These are phyloP conservation scores for Tetranychus truncatus DNA, from an alignment of 2,888 invertebrate genomes.

Conservation along the genomic window DNA sequence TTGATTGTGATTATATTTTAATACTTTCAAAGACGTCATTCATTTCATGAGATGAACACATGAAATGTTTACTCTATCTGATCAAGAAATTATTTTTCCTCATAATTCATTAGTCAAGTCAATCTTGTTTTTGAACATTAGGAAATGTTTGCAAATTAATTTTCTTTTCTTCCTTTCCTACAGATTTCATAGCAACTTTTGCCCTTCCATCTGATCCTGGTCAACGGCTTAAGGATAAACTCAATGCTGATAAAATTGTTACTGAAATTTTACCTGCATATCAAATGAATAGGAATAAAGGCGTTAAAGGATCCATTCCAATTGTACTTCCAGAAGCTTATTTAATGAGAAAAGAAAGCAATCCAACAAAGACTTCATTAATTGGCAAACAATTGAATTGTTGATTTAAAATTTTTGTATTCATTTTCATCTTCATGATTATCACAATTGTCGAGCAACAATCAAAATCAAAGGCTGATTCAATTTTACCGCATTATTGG, in stretches of 20 bases:
- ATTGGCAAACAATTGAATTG: neutral
- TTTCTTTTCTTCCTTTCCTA: too few species aligned
- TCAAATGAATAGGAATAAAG: neutral
- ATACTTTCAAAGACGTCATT: too few species aligned
- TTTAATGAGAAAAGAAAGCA: neutral
- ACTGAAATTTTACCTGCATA: neutral
- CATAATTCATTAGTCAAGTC: neutral
- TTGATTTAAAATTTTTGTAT: neutral
- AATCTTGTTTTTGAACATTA: neutral
- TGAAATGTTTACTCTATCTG: neutral
- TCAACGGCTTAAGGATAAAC: slow-evolving; percentile 4
- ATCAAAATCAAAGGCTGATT: too few species aligned
- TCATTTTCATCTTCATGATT: neutral
- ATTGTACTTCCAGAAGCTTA: neutral
- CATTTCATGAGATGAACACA: too few species aligned
- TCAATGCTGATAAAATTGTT: neutral
- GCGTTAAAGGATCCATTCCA: neutral
- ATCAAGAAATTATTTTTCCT: too few species aligned
- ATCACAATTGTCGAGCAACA: neutral
- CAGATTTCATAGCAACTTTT: slow-evolving; percentile 14
- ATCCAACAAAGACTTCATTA: neutral
- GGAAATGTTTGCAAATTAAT: neutral
- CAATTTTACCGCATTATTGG: too few species aligned
- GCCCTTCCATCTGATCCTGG: slow-evolving; percentile 5
- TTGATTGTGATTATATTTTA: too few species aligned